Conservation (phyloP, 2,113 vertebrate genomes). For the Cyanoderma ruficeps region DNA sequence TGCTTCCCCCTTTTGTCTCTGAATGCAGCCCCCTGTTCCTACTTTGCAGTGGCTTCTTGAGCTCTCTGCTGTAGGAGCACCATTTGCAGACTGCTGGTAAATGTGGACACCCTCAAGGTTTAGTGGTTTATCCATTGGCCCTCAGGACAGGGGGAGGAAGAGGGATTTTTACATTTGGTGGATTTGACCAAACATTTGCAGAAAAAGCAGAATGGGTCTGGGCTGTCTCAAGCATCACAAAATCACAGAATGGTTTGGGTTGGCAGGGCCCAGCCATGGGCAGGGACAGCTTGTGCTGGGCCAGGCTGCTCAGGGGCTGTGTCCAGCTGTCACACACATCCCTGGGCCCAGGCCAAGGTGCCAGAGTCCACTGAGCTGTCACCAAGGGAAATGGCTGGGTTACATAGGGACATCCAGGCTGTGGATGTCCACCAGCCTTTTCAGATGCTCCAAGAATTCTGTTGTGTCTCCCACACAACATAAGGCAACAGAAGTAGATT, state of each 20-base stretch:
- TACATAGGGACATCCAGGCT: not conserved
- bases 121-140: not conserved
- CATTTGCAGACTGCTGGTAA: not conserved
- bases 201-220: not conserved
- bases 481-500: not conserved
- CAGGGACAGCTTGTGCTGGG: not conserved
- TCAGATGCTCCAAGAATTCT: not conserved
- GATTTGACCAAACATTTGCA: not conserved
- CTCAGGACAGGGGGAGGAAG: not conserved
- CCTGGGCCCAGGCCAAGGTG: not conserved
- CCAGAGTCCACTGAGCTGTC: not conserved
- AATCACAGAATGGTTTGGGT: not conserved
- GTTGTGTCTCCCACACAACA: not conserved
- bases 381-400: not conserved
- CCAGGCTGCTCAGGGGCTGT: not conserved
- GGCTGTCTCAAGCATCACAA: not conserved
- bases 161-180: not conserved
- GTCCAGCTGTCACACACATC: accelerated
- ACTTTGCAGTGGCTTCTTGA: not conserved
- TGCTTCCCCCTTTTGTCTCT: not conserved
- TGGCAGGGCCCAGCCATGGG: not conserved
- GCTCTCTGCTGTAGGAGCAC: not conserved
- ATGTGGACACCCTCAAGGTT: not conserved
- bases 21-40: not conserved
- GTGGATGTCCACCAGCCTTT: not conserved